Percentiles rank a stretch among this genome's conserved stretches.
Conservation (phyloP, 35 echinoderm and acorn worm species). For the Ophiothrix spiculata region DNA sequence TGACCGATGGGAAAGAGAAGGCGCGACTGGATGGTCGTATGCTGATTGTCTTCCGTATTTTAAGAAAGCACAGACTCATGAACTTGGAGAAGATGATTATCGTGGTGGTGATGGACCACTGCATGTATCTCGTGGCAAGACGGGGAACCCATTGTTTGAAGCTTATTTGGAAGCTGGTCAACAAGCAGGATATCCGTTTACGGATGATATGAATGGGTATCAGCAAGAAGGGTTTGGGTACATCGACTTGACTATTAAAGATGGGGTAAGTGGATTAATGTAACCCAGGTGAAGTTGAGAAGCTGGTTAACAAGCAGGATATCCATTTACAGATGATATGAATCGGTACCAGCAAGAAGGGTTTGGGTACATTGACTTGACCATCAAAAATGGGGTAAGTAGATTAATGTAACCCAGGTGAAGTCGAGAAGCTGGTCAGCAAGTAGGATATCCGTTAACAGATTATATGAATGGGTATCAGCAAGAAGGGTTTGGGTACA, state of each 20-base stretch:
- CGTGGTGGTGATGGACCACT: slow-evolving; percentile 63
- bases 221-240: slow-evolving; percentile 98
- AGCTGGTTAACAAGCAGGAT: slow-evolving; percentile 81
- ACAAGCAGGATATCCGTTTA: slow-evolving; percentile 78
- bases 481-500: slow-evolving; percentile 96
- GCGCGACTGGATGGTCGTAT: slow-evolving; percentile 81
- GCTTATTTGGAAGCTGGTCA: slow-evolving; percentile 87
- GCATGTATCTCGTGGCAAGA: slow-evolving; percentile 88
- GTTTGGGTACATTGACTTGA: slow-evolving; percentile 95
- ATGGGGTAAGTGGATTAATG: slow-evolving; percentile 27
- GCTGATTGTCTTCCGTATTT: slow-evolving; percentile 96
- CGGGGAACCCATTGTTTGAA: slow-evolving; percentile 76
- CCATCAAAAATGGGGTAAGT: slow-evolving; percentile 69
- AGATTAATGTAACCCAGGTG: too few relatives aligned
- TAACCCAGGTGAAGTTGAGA: too few relatives aligned
- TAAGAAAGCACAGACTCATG: slow-evolving; percentile 80
- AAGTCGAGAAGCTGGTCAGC: slow-evolving; percentile 80
- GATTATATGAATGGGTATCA: slow-evolving; percentile 94
- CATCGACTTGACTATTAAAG: slow-evolving; percentile 89
- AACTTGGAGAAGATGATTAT: slow-evolving; percentile 52
- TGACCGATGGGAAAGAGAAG: slow-evolving; percentile 84
- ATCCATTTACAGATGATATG: slow-evolving; percentile 83
- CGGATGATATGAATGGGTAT: slow-evolving; percentile 92
- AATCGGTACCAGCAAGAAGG: slow-evolving; percentile 98
- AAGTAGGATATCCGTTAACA: slow-evolving; percentile 82